A percentile compares a stretch with the other conserved stretches of the same genome.
Evolutionary conservation across 2,113 vertebrate genomes (phyloP).

Genomic region (Serinus canaria): DNA sequence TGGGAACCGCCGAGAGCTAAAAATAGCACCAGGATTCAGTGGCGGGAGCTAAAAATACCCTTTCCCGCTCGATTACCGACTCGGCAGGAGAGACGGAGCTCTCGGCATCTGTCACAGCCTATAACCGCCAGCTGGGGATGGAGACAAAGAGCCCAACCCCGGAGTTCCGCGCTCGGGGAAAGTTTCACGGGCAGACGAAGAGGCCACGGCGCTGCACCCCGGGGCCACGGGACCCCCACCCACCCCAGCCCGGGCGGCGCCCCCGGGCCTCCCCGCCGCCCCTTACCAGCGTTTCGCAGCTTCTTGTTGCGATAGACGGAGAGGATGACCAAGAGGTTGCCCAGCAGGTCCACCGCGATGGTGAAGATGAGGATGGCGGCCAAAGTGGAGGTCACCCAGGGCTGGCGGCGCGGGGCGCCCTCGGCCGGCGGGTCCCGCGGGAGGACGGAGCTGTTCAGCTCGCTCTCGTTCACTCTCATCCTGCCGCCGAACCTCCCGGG

Average conservation of each 20-base stretch:
- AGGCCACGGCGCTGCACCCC: neutral
- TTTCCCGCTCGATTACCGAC: neutral
- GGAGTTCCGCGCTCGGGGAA: neutral
- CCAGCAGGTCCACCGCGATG: slow-evolving; percentile 90
- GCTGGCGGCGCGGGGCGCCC: slow-evolving; percentile 72
- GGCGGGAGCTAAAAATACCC: slow-evolving; percentile 53
- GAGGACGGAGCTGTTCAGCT: slow-evolving; percentile 77
- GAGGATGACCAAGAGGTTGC: slow-evolving; percentile 92
- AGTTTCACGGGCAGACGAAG: neutral
- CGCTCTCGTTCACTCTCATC: slow-evolving; percentile 75
- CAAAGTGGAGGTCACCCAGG: slow-evolving; percentile 85
- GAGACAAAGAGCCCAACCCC: neutral
- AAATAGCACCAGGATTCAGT: slow-evolving; percentile 1
- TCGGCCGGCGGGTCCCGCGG: slow-evolving; percentile 55
- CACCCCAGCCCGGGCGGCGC: neutral
- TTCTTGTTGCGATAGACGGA: slow-evolving; percentile 93
- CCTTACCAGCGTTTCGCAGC: slow-evolving; percentile 82
- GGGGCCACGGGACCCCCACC: neutral
- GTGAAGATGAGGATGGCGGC: slow-evolving; percentile 91
- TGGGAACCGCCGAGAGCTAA: neutral
- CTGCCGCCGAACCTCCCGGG: neutral
- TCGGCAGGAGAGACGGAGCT: neutral
- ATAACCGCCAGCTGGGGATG: neutral
- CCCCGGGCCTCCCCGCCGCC: neutral
- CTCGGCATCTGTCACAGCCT: neutral